A percentile compares a stretch with the other conserved stretches of the same genome.
These are phyloP conservation scores for Onthophagus sagittarius DNA, from an alignment of 2,888 invertebrate genomes.

Conservation along the genomic window DNA sequence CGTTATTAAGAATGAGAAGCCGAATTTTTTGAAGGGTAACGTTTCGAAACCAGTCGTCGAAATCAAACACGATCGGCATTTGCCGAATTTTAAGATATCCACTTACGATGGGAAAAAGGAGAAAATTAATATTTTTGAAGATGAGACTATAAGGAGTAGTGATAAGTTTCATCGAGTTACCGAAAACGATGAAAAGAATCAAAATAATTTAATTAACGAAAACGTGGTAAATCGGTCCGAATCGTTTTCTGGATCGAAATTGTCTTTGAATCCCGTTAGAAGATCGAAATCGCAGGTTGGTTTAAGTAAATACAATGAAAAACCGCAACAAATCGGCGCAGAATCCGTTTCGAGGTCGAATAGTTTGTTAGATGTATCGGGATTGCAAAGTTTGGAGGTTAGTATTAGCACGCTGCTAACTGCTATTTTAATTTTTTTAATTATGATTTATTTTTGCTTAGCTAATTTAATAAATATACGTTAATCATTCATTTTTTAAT, in stretches of 20 bases:
- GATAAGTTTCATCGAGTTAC: constrained; percentile 33
- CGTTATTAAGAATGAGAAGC: constrained; percentile 28
- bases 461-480: constrained; percentile 7
- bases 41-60: constrained; percentile 11
- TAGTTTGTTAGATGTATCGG: constrained; percentile 48
- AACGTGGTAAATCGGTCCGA: constrained; percentile 38
- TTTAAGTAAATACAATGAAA: constrained; percentile 40
- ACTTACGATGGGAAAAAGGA: constrained; percentile 46
- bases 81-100: constrained; percentile 49
- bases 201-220: constrained; percentile 9
- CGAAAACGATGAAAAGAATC: constrained; percentile 34
- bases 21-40: background rate
- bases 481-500: too few relatives aligned
- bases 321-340: constrained; percentile 12
- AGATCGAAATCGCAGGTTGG: constrained; percentile 50
- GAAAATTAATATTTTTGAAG: constrained; percentile 48
- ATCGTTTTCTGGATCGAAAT: constrained; percentile 42
- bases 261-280: constrained; percentile 44
- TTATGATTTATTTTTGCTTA: constrained; percentile 7
- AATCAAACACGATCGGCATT: constrained; percentile 31
- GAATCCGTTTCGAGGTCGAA: constrained; percentile 39
- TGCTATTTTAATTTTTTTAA: background rate
- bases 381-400: constrained; percentile 50
- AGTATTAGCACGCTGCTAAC: constrained; percentile 26
- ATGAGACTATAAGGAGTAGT: constrained; percentile 47